These are phyloP conservation scores for Triplophysa siluroides DNA, from an alignment of 2,113 vertebrate species.

Conservation along the genomic window DNA sequence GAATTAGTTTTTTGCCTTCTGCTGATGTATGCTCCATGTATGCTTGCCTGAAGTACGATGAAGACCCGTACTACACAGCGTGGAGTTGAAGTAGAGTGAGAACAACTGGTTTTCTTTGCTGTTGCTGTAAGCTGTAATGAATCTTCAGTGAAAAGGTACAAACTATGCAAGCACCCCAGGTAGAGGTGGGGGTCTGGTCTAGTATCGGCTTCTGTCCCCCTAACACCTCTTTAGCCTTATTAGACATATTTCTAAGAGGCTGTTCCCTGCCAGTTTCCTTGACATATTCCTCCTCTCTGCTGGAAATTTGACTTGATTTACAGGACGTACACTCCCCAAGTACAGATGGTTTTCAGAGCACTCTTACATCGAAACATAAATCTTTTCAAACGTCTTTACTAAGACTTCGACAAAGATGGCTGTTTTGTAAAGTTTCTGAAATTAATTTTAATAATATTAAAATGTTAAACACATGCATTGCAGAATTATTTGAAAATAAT, in stretches of 20 bases:
- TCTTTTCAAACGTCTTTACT: neutral
- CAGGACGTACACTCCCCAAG: slow-evolving; percentile 29
- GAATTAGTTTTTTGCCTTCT: neutral
- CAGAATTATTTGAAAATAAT: slow-evolving; percentile 1
- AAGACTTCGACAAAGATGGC: neutral
- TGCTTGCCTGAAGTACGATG: neutral
- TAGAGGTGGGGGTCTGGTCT: slow-evolving; percentile 32
- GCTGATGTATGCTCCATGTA: neutral
- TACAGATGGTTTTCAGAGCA: slow-evolving; percentile 28
- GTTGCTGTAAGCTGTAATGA: neutral
- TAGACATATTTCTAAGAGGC: slow-evolving; percentile 56
- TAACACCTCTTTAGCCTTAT: slow-evolving; percentile 61
- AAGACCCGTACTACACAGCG: no score
- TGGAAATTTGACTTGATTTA: slow-evolving; percentile 57
- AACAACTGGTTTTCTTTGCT: neutral
- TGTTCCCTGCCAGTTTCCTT: slow-evolving; percentile 42
- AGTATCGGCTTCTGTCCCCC: neutral
- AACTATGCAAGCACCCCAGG: slow-evolving; percentile 12
- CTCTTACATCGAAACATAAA: neutral
- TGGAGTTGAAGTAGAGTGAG: no score
- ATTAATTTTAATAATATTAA: neutral
- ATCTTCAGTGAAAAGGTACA: slow-evolving; percentile 4
- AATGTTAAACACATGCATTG: neutral
- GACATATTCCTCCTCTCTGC: slow-evolving; percentile 13
- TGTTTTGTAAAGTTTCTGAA: neutral